These are phyloP conservation scores for Opisthocomus hoazin DNA, from an alignment of 2,113 vertebrate species.

Conservation along the genomic window DNA sequence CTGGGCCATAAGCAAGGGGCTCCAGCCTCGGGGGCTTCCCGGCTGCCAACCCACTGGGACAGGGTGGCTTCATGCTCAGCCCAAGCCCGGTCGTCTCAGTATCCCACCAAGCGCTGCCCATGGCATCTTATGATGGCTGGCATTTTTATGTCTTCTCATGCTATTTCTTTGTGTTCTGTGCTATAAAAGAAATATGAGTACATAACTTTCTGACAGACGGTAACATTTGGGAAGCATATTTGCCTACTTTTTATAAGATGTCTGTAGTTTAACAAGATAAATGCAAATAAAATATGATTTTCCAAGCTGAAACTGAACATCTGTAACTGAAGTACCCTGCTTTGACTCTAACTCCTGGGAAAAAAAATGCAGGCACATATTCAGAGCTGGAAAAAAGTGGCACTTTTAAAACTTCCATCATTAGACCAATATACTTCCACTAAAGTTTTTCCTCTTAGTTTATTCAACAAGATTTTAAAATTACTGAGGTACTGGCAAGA, in stretches of 20 bases:
- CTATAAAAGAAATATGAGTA: neutral
- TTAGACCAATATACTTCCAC: neutral
- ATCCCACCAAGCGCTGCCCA: neutral
- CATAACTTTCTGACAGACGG: neutral
- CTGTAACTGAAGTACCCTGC: neutral
- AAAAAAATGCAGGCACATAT: neutral
- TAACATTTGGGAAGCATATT: neutral
- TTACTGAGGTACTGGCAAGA: neutral
- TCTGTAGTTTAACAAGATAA: neutral
- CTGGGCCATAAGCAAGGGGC: accelerated
- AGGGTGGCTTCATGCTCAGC: neutral
- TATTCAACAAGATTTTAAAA: neutral
- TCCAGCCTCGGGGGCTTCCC: neutral
- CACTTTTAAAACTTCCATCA: neutral
- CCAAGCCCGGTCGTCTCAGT: accelerated
- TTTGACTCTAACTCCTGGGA: neutral
- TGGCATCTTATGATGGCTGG: neutral
- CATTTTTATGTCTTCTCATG: neutral
- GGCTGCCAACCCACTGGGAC: accelerated
- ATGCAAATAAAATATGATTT: neutral
- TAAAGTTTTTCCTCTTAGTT: neutral
- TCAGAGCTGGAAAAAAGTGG: neutral
- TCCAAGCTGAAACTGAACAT: neutral
- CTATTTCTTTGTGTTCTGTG: neutral
- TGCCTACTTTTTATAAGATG: neutral